Conservation (phyloP, 2,888 invertebrate genomes). For the Malacosoma neustria region DNA sequence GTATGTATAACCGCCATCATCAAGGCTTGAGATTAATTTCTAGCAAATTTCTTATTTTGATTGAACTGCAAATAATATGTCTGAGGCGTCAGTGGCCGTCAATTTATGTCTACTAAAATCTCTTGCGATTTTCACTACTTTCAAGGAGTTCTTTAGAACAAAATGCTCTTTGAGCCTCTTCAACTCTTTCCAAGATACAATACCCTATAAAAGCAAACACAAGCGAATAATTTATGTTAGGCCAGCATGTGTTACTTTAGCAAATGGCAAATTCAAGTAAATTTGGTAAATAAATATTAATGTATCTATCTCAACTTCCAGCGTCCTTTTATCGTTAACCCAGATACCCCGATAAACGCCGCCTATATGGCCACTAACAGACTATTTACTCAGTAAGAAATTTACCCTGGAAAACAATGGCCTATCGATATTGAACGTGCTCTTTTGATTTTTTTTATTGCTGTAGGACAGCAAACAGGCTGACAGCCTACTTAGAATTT, state of each 20-base stretch:
- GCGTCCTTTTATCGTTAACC: neutral
- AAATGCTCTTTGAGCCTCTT: too few relatives aligned
- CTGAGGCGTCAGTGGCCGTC: too few relatives aligned
- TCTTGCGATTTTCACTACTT: too few relatives aligned
- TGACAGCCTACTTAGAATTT: too few relatives aligned
- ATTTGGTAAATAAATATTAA: conserved; percentile 16
- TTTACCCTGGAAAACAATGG: neutral
- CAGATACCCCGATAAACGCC: neutral
- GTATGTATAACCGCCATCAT: too few relatives aligned
- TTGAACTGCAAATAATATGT: too few relatives aligned
- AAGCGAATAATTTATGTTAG: neutral
- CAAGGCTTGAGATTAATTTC: too few relatives aligned
- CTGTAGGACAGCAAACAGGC: too few relatives aligned
- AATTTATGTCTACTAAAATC: too few relatives aligned
- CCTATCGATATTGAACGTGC: neutral
- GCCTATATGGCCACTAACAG: neutral
- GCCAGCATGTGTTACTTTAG: conserved; percentile 16
- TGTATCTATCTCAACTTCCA: neutral
- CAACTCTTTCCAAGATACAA: too few relatives aligned
- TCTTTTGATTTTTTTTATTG: neutral
- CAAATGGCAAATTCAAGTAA: conserved; percentile 29
- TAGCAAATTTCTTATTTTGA: too few relatives aligned
- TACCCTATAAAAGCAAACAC: neutral
- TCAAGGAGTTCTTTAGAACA: too few relatives aligned
- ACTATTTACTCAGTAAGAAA: neutral